Evolutionary conservation across 2,888 invertebrate species (phyloP).

Genomic region (Aplocera efformata): DNA sequence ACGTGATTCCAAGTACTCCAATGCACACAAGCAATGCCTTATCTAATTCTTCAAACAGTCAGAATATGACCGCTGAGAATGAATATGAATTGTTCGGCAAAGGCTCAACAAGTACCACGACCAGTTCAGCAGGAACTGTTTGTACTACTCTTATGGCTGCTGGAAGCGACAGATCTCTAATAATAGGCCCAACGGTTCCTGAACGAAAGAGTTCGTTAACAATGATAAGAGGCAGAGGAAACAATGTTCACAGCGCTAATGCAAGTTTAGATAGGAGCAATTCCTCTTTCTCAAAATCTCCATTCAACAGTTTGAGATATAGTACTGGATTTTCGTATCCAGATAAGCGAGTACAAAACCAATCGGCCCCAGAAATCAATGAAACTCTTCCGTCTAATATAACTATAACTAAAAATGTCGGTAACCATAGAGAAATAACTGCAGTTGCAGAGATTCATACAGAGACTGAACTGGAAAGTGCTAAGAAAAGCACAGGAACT

Average conservation of each 20-base stretch:
- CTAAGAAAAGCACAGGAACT: conserved; percentile 82
- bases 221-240: conserved; percentile 77
- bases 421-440: conserved; percentile 76
- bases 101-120: conserved; percentile 94
- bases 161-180: conserved; percentile 82
- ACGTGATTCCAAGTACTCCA: conserved; percentile 83
- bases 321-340: conserved; percentile 56
- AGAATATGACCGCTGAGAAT: conserved; percentile 89
- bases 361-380: conserved; percentile 62
- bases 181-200: conserved; percentile 88
- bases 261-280: conserved; percentile 79
- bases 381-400: conserved; percentile 54
- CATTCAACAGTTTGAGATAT: conserved; percentile 64
- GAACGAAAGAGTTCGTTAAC: conserved; percentile 89
- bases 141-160: conserved; percentile 90
- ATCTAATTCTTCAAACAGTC: conserved; percentile 85
- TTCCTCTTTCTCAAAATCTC: conserved; percentile 63
- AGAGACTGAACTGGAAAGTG: conserved; percentile 65
- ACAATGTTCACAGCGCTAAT: conserved; percentile 73
- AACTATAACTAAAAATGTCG: conserved; percentile 65
- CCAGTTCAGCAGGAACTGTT: conserved; percentile 94
- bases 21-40: conserved; percentile 86
- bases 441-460: conserved; percentile 81
- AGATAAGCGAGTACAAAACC: conserved; percentile 57
- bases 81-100: conserved; percentile 95